Conservation (phyloP, 2,113 vertebrate genomes). For the Nesogale talazaci region DNA sequence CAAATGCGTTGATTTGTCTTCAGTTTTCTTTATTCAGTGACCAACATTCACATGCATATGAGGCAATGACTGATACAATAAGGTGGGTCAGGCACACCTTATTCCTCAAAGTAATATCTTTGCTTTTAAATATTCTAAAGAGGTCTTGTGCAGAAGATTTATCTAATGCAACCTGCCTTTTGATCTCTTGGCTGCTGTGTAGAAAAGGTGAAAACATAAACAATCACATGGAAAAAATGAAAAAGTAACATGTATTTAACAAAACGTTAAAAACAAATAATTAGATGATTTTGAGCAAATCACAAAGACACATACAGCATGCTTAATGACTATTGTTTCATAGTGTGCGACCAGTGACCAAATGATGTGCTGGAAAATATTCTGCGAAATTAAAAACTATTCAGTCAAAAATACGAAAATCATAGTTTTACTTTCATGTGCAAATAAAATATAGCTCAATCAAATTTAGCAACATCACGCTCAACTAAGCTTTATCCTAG, state of each 20-base stretch:
- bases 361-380: not conserved
- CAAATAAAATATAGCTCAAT: conserved; percentile 22
- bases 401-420: not conserved
- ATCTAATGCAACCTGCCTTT: no score
- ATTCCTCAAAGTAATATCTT: no score
- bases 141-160: no score
- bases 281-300: not conserved
- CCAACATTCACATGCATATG: no score
- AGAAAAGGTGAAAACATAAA: conserved; percentile 14
- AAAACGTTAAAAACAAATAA: not conserved
- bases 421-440: not conserved
- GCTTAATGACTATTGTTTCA: no score
- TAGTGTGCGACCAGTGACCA: not conserved
- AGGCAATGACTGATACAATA: no score
- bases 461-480: conserved; percentile 6
- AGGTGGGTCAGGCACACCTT: no score
- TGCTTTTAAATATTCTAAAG: no score
- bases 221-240: not conserved
- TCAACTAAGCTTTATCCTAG: conserved; percentile 38
- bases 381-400: not conserved
- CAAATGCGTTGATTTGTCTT: no score
- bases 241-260: not conserved
- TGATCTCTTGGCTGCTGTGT: not conserved
- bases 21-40: no score
- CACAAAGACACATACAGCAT: no score